These are phyloP conservation scores for Thymelicus lineola DNA, from an alignment of 2,888 invertebrate species.

Conservation along the genomic window DNA sequence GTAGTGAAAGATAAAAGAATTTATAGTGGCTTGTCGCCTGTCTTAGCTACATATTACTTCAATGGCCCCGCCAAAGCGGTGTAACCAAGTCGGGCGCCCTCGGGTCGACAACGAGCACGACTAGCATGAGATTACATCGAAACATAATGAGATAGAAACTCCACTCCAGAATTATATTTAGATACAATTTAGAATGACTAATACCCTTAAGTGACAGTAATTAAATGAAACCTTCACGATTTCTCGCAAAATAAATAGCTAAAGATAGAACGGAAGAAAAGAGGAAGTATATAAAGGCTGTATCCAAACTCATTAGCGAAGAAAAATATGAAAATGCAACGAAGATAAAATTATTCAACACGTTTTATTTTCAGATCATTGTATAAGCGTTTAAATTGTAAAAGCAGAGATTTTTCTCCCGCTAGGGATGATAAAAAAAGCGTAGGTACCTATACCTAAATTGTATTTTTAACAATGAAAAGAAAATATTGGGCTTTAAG, in stretches of 20 bases:
- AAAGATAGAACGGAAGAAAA: constrained; percentile 3
- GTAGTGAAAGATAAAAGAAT: constrained; percentile 30
- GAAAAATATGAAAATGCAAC: constrained; percentile 8
- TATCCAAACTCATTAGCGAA: constrained; percentile 10
- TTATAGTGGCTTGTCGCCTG: constrained; percentile 31
- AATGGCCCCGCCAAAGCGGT: constrained; percentile 53
- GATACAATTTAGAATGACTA: neutral
- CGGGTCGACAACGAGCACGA: constrained; percentile 53
- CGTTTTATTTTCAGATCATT: neutral
- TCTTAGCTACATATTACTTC: constrained; percentile 35
- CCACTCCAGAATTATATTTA: neutral
- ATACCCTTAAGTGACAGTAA: neutral
- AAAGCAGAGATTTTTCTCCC: neutral
- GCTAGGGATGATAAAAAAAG: neutral
- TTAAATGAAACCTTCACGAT: neutral
- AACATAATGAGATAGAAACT: constrained; percentile 43
- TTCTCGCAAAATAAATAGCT: neutral
- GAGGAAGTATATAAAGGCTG: neutral
- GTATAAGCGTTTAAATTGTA: neutral
- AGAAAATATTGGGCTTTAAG: no score
- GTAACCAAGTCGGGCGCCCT: constrained; percentile 54
- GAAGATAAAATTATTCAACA: constrained; percentile 8
- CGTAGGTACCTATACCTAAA: no score
- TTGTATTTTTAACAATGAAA: no score
- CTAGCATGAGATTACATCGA: constrained; percentile 52